Evolutionary conservation across 2,113 vertebrate species (phyloP), one percentile per base, ranked within the genome.

Genomic region (Nycticryphes semicollaris): DNA sequence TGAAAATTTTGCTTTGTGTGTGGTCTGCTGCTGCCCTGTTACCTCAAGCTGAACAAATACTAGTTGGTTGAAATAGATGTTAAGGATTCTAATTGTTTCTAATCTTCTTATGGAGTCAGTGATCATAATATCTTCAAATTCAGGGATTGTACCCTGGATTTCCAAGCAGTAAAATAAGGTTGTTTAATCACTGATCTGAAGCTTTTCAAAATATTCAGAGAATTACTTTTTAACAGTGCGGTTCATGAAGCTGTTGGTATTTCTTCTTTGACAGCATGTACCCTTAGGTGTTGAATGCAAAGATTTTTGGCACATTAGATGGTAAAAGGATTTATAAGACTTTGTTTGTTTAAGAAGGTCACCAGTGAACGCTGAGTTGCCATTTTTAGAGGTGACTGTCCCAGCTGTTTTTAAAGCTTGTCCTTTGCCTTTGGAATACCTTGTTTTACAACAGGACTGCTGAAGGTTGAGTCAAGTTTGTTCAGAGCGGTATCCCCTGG

Each of bases 401-500:
- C n/a, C 59, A 75, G 91, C 90, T 72, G 86, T 82, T 75, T 88
- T 68, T 68, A 23, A 35, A 94, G 41, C 69, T 53, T 57, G 51
- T 89, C 81, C 66, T 91, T 72, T 92, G 62, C 64, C 83, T 95
- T 93, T 86, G 66, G 48, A 92, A 57, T 16, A 33, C 73, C 73
- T 89, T 51, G 9, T 67, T 89, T 94, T 74, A 70, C 87, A 92
- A 3, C 28, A 87, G 30, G 83, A 47, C n/a, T 2, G 19, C 75
- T 72, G 84, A 95, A 89, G 89, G 72, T 60, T 95, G 87, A 83
- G 81, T 90, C 77, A 93, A 89, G 93, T 95, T 95, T 93, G 75
- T 93, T 95, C 94, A 48, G 89, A 82, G 81, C 73, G 76, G 81
- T 92, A 93, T 91, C 96, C 95, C 87, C 56, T 95, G 91, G 95